These are phyloP conservation scores for Sternotherus odoratus DNA, from an alignment of 2,797 vertebrate species.

Conservation along the genomic window DNA sequence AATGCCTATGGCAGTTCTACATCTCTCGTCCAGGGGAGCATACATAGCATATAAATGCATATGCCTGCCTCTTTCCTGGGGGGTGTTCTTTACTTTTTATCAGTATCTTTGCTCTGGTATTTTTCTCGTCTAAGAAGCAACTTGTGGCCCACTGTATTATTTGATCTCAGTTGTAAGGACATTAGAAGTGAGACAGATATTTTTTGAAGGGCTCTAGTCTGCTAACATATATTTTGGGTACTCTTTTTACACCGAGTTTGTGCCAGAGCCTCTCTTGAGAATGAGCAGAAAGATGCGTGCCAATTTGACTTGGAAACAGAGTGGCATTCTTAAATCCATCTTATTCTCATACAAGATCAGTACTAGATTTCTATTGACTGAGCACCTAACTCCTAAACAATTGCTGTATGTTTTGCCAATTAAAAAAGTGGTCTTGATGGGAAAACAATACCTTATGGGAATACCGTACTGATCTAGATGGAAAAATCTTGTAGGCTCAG, in stretches of 20 bases:
- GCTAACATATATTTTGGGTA: background rate
- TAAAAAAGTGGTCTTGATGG: background rate
- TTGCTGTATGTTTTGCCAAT: background rate
- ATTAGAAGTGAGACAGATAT: background rate
- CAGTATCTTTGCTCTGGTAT: background rate
- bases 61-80: background rate
- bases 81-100: background rate
- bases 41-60: background rate
- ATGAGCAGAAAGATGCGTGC: background rate
- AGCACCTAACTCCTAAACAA: background rate
- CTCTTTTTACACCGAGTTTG: background rate
- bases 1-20: background rate
- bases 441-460: background rate
- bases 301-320: background rate
- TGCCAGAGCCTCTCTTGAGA: background rate
- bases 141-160: background rate
- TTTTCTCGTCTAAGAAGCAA: background rate
- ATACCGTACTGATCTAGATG: background rate
- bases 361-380: background rate
- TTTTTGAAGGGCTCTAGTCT: background rate
- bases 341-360: background rate
- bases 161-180: background rate
- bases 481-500: background rate
- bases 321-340: background rate
- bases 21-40: background rate